Percentiles rank a stretch among this genome's conserved stretches.
Conservation (phyloP, 2,888 invertebrate genomes). For the Leptinotarsa peninsularis region DNA sequence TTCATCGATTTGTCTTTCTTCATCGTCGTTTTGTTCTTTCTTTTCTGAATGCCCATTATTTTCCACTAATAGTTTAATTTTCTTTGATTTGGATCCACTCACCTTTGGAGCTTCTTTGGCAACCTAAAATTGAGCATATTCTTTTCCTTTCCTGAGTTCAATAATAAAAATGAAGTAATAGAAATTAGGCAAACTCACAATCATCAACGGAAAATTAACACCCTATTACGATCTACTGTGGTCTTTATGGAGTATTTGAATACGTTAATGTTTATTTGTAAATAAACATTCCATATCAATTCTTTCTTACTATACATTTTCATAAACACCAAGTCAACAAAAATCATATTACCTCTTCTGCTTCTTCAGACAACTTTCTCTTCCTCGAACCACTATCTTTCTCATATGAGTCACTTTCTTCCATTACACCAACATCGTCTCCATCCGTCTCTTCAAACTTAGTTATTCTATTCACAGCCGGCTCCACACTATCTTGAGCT, state of each 20-base stretch:
- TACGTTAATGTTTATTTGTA: no score
- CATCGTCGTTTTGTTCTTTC: background rate
- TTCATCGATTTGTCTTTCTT: background rate
- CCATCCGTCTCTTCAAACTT: constrained; percentile 17
- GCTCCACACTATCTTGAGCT: constrained; percentile 29
- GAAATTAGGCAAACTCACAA: no score
- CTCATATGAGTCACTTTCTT: no score
- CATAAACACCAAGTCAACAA: no score
- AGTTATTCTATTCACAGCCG: constrained; percentile 21
- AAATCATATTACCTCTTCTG: background rate
- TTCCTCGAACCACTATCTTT: constrained; percentile 56
- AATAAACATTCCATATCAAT: no score
- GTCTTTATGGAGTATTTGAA: no score
- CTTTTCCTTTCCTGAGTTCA: no score
- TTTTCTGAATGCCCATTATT: constrained; percentile 14
- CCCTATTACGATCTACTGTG: background rate
- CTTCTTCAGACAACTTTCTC: constrained; percentile 58
- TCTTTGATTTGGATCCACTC: constrained; percentile 16
- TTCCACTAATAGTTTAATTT: background rate
- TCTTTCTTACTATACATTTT: no score
- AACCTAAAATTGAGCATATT: no score
- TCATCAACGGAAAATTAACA: no score
- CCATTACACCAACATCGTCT: no score
- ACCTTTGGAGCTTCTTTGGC: background rate
- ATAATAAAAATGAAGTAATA: no score